phyloP scores from a whole-genome alignment of 2,113 vertebrate species.

The Fregetta grallaria region DNA sequence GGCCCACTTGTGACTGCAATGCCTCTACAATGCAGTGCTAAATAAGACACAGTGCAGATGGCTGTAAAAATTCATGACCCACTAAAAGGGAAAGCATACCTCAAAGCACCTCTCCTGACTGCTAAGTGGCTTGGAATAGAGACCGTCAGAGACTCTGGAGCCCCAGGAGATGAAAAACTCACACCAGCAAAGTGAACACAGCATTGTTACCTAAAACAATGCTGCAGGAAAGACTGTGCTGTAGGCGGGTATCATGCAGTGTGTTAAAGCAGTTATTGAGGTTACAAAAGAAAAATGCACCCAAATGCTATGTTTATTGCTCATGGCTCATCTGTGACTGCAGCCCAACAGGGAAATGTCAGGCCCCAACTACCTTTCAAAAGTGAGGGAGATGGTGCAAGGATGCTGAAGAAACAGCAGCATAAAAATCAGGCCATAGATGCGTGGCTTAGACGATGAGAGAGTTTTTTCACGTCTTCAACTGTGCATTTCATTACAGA shows the following conservation, averaged over 20 bases:
- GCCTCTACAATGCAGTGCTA: not conserved
- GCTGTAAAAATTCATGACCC: slow-evolving; percentile 65
- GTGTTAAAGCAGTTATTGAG: not conserved
- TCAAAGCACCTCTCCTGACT: slow-evolving; percentile 19
- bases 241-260: fast-evolving
- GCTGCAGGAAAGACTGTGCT: not conserved
- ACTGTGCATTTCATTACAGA: not conserved
- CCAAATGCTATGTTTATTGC: not conserved
- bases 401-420: not conserved
- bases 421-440: not conserved
- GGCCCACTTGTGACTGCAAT: slow-evolving; percentile 3
- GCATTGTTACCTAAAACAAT: not conserved
- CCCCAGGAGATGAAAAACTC: not conserved
- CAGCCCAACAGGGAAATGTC: fast-evolving
- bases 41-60: slow-evolving; percentile 30
- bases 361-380: not conserved
- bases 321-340: not conserved
- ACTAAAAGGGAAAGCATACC: slow-evolving; percentile 23
- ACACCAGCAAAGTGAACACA: not conserved
- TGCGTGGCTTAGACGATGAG: not conserved
- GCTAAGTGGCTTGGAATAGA: not conserved
- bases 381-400: not conserved
- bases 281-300: not conserved
- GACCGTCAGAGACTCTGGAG: not conserved
- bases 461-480: not conserved